Conservation (phyloP, 2,113 vertebrate genomes). For the Xiphophorus maculatus region DNA sequence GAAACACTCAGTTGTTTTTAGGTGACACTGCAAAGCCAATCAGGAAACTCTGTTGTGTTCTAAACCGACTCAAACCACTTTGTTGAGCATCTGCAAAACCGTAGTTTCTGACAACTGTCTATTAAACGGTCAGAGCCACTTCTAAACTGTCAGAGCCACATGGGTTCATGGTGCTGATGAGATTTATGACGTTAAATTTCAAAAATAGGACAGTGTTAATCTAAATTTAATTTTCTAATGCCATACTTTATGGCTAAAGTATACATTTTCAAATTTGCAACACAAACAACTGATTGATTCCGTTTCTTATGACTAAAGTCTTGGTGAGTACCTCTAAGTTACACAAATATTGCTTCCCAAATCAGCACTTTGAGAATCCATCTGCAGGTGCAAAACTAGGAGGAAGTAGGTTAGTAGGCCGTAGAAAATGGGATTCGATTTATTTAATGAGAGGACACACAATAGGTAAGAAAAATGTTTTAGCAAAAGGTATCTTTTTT, state of each 20-base stretch:
- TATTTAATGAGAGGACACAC: background rate
- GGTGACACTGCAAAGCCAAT: background rate
- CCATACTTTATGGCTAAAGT: background rate
- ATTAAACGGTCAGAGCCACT: background rate
- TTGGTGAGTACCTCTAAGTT: background rate
- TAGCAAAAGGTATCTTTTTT: background rate
- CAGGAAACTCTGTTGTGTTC: background rate
- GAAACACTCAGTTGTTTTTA: background rate
- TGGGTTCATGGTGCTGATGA: background rate
- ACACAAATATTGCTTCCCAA: background rate
- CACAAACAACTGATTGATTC: background rate
- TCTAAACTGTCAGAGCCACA: background rate
- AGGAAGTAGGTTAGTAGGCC: conserved; percentile 45
- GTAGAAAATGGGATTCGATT: conserved; percentile 37
- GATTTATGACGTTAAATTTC: no score
- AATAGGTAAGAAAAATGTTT: background rate
- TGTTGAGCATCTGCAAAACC: background rate
- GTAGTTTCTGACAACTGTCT: background rate
- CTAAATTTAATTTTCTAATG: background rate
- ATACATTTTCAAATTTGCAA: background rate
- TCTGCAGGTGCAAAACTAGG: conserved; percentile 20
- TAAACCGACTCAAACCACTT: background rate
- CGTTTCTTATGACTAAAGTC: background rate
- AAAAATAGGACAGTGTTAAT: background rate
- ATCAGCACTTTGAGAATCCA: background rate